A percentile compares a stretch with the other conserved stretches of the same genome.
Evolutionary conservation across 2,113 vertebrate species (phyloP).

Genomic region (Aphelocoma coerulescens): DNA sequence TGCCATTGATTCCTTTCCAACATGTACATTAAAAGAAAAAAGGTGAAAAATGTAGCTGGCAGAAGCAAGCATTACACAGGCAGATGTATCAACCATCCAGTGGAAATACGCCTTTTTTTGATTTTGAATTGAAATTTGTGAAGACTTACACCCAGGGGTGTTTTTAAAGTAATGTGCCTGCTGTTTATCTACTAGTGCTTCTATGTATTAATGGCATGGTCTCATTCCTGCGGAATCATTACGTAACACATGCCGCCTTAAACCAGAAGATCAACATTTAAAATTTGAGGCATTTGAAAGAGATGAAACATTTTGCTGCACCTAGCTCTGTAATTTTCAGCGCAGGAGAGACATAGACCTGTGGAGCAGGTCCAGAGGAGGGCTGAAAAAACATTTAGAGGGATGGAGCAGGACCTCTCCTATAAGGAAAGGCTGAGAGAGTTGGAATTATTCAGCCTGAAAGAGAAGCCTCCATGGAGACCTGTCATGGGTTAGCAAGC

Average conservation of each 20-base stretch:
- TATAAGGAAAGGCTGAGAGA: background rate
- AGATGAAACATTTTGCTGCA: background rate
- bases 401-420: background rate
- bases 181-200: background rate
- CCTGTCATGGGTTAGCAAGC: background rate
- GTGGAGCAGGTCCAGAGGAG: background rate
- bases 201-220: background rate
- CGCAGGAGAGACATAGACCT: background rate
- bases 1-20: background rate
- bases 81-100: background rate
- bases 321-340: background rate
- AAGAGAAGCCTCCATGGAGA: fast-evolving
- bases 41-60: background rate
- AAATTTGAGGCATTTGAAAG: background rate
- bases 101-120: background rate
- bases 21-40: background rate
- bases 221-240: background rate
- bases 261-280: background rate
- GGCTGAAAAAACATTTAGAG: background rate
- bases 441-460: background rate
- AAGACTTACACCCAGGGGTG: background rate
- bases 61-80: background rate
- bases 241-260: background rate
- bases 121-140: background rate
- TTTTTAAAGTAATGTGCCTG: background rate